Evolutionary conservation across 2,888 invertebrate species (phyloP), one percentile per base, ranked within the genome.

Genomic region (Xanthorhoe spadicearia): DNA sequence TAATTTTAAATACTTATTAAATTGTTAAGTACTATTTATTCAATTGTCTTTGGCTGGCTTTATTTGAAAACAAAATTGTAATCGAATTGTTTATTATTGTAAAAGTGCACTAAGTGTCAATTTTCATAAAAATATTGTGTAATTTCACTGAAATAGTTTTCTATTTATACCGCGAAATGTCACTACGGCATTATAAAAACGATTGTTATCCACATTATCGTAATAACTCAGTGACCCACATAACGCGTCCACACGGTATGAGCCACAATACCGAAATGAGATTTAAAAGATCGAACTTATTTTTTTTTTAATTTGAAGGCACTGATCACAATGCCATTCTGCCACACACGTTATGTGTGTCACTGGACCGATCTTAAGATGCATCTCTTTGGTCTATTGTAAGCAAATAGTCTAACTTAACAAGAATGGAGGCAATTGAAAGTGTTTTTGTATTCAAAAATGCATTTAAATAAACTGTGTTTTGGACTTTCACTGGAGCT

Each of bases 311-410:
- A 80, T 69, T 73, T 75, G 72, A 78, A 76, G 77, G 74, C 77
- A 72, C 61, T 71, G 74, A 76, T 80, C 77, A 87, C 88, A 88
- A 89, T 86, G 86, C 75, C 79, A 77, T 70, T 78, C 77, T 76
- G 82, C 67, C 71, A 79, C 78, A 86, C 83, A 83, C 73, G 83
- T 1, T 64, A 91, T 86, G 84, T 91, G 70, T 85, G 92, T 91
- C 89, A 89, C 78, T 76, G 76, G 89, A 87, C 78, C 79, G 76
- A 82, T 90, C 86, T 74, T 65, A 72, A 85, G 90, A 90, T 89
- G 85, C 83, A 83, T 84, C 80, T 80, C 65, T 60, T 84, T 88
- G 79, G 78, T 63, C 66, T 71, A 70, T 72, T 77, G 75, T 72
- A 63, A 63, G 60, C 63, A 71, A 59, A 23, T 23, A 23, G 23